Conservation (phyloP, 1,140 invertebrate genomes). For the Rhopalosiphum padi region DNA sequence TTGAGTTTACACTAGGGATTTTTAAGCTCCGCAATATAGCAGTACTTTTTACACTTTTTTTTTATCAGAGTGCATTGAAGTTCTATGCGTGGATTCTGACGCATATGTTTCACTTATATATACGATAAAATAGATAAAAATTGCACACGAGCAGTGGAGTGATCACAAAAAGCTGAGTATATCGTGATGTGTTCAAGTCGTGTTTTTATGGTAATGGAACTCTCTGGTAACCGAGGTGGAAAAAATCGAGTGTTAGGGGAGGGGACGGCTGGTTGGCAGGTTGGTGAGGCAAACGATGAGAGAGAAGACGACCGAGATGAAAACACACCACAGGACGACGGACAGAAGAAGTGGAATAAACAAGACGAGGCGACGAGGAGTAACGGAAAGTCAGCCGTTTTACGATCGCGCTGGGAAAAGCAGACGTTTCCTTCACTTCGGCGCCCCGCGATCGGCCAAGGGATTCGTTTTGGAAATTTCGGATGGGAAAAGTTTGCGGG, state of each 20-base stretch:
- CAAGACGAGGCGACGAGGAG: neutral
- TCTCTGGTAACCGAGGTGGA: slow-evolving; percentile 40
- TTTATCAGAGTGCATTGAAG: neutral
- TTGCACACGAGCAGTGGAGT: neutral
- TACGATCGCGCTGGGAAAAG: slow-evolving; percentile 54
- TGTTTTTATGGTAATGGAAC: slow-evolving; percentile 47
- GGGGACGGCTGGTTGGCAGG: neutral
- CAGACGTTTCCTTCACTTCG: slow-evolving; percentile 45
- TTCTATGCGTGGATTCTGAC: neutral
- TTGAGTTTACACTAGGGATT: neutral
- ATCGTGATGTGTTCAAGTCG: neutral
- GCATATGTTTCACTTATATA: neutral
- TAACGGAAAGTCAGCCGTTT: slow-evolving; percentile 45
- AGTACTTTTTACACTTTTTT: neutral
- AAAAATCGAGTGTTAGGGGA: neutral
- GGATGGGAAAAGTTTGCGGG: slow-evolving; percentile 55
- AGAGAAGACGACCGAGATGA: neutral
- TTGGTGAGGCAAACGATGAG: neutral
- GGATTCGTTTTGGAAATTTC: slow-evolving; percentile 55
- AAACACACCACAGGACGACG: neutral
- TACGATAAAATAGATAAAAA: slow-evolving; percentile 27
- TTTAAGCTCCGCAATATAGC: neutral
- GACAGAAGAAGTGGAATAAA: neutral
- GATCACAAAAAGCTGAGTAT: neutral
- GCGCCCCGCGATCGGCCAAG: neutral